phyloP scores from a whole-genome alignment of 2,797 vertebrate genomes.

The Lacerta agilis region DNA sequence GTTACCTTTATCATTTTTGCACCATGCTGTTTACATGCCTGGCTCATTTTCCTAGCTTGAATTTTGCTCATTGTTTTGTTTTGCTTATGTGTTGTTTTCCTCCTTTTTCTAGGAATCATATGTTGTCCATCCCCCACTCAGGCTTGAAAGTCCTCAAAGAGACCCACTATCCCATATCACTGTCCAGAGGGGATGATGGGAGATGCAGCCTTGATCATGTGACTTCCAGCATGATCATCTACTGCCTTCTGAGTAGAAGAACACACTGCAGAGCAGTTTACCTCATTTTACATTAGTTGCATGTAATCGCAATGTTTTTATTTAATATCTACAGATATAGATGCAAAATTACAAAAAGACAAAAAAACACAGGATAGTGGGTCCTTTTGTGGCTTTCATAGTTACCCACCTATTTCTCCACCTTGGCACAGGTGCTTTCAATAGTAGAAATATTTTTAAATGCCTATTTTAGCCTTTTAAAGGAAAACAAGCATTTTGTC shows the following conservation, averaged over 20 bases:
- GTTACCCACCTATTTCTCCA: slow-evolving; percentile 81
- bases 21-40: slow-evolving; percentile 81
- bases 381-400: slow-evolving; percentile 99
- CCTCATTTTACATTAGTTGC: slow-evolving; percentile 89
- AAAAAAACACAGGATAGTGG: slow-evolving; percentile 92
- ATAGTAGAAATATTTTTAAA: slow-evolving; percentile 76
- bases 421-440: slow-evolving; percentile 80
- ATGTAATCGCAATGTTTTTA: slow-evolving; percentile 82
- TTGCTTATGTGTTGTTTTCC: slow-evolving; percentile 99
- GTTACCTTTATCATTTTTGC: slow-evolving; percentile 77
- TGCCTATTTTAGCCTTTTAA: slow-evolving; percentile 78
- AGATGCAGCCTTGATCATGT: slow-evolving; percentile 97
- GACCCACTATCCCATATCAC: slow-evolving; percentile 99
- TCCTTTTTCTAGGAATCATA: slow-evolving; percentile 99
- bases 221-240: slow-evolving; percentile 92
- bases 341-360: slow-evolving; percentile 78
- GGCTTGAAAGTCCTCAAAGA: slow-evolving; percentile 99
- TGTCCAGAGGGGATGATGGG: slow-evolving; percentile 95
- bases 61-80: slow-evolving; percentile 92
- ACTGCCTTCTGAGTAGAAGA: slow-evolving; percentile 98
- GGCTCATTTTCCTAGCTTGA: slow-evolving; percentile 86
- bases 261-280: slow-evolving; percentile 90
- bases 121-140: slow-evolving; percentile 99
- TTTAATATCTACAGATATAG: slow-evolving; percentile 77
- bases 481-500: slow-evolving; percentile 74